Conservation (phyloP, 1,140 invertebrate genomes). For the Camponotus floridanus region DNA sequence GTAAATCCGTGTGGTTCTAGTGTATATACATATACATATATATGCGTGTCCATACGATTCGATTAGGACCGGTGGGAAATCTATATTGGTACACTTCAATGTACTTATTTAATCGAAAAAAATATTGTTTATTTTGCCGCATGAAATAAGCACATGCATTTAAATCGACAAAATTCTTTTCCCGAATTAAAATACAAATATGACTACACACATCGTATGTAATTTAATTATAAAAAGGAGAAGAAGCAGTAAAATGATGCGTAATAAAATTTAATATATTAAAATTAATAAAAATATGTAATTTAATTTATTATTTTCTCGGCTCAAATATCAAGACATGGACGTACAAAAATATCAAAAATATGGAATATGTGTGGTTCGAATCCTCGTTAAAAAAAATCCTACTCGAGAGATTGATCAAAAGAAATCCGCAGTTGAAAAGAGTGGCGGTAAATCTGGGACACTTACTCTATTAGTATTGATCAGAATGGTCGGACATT, state of each 20-base stretch:
- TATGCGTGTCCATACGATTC: not conserved
- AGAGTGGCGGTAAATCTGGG: not conserved
- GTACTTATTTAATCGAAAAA: not conserved
- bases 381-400: not conserved
- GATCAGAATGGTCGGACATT: not conserved
- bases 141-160: not conserved
- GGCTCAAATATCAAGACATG: not conserved
- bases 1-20: slow-evolving; percentile 52
- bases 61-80: slow-evolving; percentile 37
- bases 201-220: too few species aligned
- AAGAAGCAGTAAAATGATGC: too few species aligned
- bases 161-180: not conserved
- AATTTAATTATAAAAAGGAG: too few species aligned
- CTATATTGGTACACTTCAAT: not conserved
- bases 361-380: not conserved
- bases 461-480: not conserved
- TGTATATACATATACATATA: slow-evolving; percentile 16
- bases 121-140: not conserved
- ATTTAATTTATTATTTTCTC: not conserved
- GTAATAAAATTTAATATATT: too few species aligned
- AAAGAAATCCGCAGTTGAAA: not conserved
- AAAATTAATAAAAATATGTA: too few species aligned
- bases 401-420: not conserved
- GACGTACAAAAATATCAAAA: not conserved
- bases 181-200: not conserved